Percentiles rank a stretch among this genome's conserved stretches.
Evolutionary conservation across 2,888 invertebrate species (phyloP).

Genomic region (Himalopsyche tibetana): DNA sequence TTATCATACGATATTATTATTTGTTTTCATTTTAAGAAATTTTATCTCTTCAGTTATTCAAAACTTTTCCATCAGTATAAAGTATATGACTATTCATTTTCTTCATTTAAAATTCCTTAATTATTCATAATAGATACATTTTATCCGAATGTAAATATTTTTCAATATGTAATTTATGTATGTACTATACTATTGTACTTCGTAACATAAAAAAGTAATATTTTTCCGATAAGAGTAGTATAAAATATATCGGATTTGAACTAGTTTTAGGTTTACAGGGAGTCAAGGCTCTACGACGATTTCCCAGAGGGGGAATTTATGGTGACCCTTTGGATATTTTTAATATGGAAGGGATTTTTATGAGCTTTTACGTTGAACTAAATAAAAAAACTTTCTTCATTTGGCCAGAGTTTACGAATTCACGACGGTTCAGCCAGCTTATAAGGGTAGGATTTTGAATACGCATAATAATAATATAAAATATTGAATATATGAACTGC

Average conservation of each 20-base stretch:
- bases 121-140: too few species aligned
- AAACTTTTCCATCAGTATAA: too few species aligned
- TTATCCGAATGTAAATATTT: too few species aligned
- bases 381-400: slow-evolving; percentile 32
- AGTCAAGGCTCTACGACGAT: slow-evolving; percentile 4
- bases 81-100: too few species aligned
- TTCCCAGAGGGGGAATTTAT: slow-evolving; percentile 8
- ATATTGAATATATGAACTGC: neutral
- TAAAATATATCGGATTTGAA: neutral
- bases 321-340: slow-evolving; percentile 34
- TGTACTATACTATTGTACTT: too few species aligned
- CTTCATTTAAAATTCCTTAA: too few species aligned
- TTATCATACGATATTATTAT: too few species aligned
- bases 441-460: slow-evolving; percentile 5
- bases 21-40: too few species aligned
- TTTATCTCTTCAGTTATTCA: too few species aligned
- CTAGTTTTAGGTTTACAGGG: neutral
- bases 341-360: slow-evolving; percentile 30
- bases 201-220: neutral
- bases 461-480: neutral
- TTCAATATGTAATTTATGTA: too few species aligned
- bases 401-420: slow-evolving; percentile 25
- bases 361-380: slow-evolving; percentile 20
- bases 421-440: slow-evolving; percentile 15
- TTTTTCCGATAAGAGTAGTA: neutral